phyloP scores from a whole-genome alignment of 2,797 vertebrate genomes.

The Cryptoprocta ferox region DNA sequence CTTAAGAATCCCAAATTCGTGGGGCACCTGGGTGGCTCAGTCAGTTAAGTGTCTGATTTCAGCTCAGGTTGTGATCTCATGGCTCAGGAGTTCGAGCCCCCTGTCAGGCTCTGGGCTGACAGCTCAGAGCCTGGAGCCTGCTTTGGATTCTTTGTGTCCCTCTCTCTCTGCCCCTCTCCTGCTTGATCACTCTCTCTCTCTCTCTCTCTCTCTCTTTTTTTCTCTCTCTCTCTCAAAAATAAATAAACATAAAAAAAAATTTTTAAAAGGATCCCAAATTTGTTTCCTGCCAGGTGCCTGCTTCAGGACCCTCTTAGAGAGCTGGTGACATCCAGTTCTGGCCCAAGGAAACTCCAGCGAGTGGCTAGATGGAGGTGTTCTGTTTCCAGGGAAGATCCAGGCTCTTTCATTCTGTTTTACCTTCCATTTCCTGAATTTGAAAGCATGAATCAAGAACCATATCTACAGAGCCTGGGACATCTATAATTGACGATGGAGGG shows the following conservation, averaged over 20 bases:
- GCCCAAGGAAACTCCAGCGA: conserved; percentile 33
- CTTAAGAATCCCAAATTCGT: conserved; percentile 75
- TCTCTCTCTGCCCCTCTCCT: no score
- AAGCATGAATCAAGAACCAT: conserved; percentile 61
- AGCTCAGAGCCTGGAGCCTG: no score
- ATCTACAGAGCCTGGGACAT: conserved; percentile 70
- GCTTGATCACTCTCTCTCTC: no score
- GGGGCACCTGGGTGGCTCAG: no score
- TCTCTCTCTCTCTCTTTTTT: no score
- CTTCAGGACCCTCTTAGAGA: conserved; percentile 73
- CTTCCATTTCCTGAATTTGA: conserved; percentile 76
- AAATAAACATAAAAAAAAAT: no score
- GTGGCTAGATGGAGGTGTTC: background rate
- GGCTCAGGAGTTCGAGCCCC: no score
- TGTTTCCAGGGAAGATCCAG: conserved; percentile 67
- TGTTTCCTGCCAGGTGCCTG: conserved; percentile 73
- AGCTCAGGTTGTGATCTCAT: no score
- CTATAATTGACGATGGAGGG: conserved; percentile 71
- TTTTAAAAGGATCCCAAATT: conserved; percentile 67
- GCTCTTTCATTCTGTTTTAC: conserved; percentile 68
- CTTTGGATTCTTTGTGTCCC: no score
- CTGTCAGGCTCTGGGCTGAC: no score
- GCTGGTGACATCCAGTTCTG: conserved; percentile 78
- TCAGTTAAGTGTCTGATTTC: no score
- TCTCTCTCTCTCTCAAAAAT: no score